phyloP scores from a whole-genome alignment of 1,140 invertebrate genomes.

The Drosophila parabipectinata region DNA sequence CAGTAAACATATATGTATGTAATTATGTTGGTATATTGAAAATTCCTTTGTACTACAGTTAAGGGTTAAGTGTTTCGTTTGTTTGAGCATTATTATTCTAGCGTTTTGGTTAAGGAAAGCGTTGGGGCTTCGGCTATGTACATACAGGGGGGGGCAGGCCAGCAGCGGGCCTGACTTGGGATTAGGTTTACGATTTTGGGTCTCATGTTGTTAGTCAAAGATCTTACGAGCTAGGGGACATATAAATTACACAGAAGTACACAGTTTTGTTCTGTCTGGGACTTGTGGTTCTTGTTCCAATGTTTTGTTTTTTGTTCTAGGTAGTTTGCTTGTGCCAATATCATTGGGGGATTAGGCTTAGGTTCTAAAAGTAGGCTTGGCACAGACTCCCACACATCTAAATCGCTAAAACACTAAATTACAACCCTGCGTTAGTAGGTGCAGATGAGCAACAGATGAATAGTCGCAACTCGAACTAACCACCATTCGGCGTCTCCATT shows the following conservation, averaged over 20 bases:
- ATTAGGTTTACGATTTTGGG: slow-evolving; percentile 11
- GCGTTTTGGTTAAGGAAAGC: slow-evolving; percentile 77
- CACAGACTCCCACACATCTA: slow-evolving; percentile 41
- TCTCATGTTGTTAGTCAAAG: slow-evolving; percentile 31
- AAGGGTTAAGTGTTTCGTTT: slow-evolving; percentile 53
- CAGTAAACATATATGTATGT: slow-evolving; percentile 47
- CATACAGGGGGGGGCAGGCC: slow-evolving; percentile 42
- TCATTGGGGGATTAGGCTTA: slow-evolving; percentile 28
- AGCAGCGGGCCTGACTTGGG: slow-evolving; percentile 20
- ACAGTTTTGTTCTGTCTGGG: slow-evolving; percentile 3
- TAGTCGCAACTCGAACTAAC: slow-evolving; percentile 71
- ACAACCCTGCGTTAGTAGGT: slow-evolving; percentile 56
- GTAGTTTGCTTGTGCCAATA: slow-evolving; percentile 5
- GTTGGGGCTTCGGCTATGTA: slow-evolving; percentile 39
- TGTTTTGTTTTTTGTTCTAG: too few relatives aligned
- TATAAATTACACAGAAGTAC: slow-evolving; percentile 53
- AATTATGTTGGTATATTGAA: slow-evolving; percentile 31
- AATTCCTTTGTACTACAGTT: slow-evolving; percentile 72
- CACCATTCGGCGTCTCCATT: slow-evolving; percentile 81
- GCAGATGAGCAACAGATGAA: slow-evolving; percentile 37
- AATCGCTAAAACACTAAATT: slow-evolving; percentile 38
- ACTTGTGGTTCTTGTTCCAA: too few relatives aligned
- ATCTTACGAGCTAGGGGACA: slow-evolving; percentile 45
- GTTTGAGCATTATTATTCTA: slow-evolving; percentile 60
- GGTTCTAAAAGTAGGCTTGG: slow-evolving; percentile 39